Evolutionary conservation across 2,797 vertebrate species (phyloP).

Genomic region (Hirundo rustica): DNA sequence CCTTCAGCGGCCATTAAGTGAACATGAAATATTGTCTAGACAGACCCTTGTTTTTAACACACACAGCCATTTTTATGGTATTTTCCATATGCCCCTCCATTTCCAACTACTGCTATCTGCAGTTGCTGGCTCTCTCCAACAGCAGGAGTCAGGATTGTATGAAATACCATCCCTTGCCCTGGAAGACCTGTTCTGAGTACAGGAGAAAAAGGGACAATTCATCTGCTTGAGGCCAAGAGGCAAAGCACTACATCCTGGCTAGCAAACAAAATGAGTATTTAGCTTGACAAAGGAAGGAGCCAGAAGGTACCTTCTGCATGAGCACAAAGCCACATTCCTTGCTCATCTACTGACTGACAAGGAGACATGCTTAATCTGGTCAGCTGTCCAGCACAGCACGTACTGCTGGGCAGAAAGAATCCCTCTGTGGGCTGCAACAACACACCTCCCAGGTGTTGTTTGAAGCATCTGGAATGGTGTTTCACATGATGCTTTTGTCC

Average conservation of each 20-base stretch:
- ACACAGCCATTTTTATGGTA: background rate
- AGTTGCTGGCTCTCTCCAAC: background rate
- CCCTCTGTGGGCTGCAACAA: background rate
- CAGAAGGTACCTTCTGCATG: background rate
- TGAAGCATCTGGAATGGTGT: background rate
- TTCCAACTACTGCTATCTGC: background rate
- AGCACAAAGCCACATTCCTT: background rate
- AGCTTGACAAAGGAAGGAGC: background rate
- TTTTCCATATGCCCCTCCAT: background rate
- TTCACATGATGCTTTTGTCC: background rate
- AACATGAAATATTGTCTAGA: background rate
- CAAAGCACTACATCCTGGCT: background rate
- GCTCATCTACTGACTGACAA: background rate
- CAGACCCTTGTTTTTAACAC: background rate
- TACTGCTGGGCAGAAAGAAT: background rate
- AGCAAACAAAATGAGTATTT: background rate
- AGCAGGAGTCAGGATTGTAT: background rate
- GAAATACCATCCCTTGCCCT: background rate
- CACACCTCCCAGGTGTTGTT: rapidly evolving
- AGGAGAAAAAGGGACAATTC: background rate
- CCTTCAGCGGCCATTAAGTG: background rate
- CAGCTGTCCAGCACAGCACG: background rate
- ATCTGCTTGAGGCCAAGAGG: background rate
- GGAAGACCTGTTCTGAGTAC: background rate
- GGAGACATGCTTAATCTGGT: background rate